phyloP scores from a whole-genome alignment of 2,888 invertebrate species.

The Chorisops tibialis region DNA sequence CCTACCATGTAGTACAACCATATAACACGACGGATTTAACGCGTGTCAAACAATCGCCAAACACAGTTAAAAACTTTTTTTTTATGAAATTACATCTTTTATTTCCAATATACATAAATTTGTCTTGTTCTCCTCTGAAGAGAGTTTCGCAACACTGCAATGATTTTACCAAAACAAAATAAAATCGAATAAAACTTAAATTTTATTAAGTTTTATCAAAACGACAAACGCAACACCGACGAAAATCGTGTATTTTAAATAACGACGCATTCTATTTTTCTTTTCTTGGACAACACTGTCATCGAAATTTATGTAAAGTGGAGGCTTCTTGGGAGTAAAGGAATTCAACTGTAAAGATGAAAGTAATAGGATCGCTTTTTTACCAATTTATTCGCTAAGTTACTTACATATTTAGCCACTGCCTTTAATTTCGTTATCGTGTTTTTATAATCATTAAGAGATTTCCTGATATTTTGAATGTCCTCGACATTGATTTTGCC shows the following conservation, averaged over 20 bases:
- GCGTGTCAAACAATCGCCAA: too few species aligned
- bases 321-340: slow-evolving; percentile 45
- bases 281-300: slow-evolving; percentile 42
- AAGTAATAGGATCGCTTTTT: slow-evolving; percentile 11
- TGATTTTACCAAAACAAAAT: neutral
- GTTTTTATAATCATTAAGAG: slow-evolving; percentile 40
- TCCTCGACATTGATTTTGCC: slow-evolving; percentile 36
- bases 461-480: slow-evolving; percentile 34
- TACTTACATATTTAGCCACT: slow-evolving; percentile 47
- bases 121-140: neutral
- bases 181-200: neutral
- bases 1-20: too few species aligned
- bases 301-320: slow-evolving; percentile 46
- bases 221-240: slow-evolving; percentile 45
- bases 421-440: slow-evolving; percentile 41
- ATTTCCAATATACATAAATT: too few species aligned
- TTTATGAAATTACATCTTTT: too few species aligned
- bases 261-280: slow-evolving; percentile 40
- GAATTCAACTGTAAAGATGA: slow-evolving; percentile 41
- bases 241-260: slow-evolving; percentile 46
- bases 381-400: neutral
- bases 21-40: too few species aligned
- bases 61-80: too few species aligned
- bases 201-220: slow-evolving; percentile 43
- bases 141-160: too few species aligned